Conservation (phyloP, 2,113 vertebrate species). For the Himantopus leucocephalus region DNA sequence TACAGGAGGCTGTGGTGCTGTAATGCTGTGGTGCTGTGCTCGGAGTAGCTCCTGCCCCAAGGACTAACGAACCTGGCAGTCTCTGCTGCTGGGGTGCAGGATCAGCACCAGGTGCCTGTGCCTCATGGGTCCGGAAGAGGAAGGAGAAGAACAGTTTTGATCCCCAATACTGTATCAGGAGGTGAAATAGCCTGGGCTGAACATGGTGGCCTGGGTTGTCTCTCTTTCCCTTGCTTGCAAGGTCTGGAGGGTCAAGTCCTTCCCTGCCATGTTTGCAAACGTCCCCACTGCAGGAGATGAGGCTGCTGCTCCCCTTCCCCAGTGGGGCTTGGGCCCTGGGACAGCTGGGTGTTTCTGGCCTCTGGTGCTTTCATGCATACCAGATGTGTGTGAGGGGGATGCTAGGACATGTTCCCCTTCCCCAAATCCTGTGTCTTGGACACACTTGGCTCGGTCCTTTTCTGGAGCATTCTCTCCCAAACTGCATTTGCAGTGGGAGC, state of each 20-base stretch:
- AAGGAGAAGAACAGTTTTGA: neutral
- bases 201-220: neutral
- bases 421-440: neutral
- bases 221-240: neutral
- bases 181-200: neutral
- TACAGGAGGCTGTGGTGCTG: no score
- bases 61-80: accelerated
- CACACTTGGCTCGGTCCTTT: neutral
- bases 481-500: neutral
- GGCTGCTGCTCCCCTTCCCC: neutral
- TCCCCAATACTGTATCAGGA: accelerated
- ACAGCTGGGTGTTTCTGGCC: neutral
- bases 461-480: neutral
- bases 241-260: neutral
- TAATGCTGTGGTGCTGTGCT: neutral
- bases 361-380: neutral
- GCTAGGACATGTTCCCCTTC: neutral
- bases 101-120: neutral
- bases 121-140: neutral
- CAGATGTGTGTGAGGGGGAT: neutral
- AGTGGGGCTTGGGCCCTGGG: neutral
- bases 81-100: neutral
- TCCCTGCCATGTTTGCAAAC: neutral
- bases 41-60: neutral
- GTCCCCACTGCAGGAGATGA: neutral